Evolutionary conservation across 2,888 invertebrate species (phyloP).

Genomic region (Drosophila anceps): DNA sequence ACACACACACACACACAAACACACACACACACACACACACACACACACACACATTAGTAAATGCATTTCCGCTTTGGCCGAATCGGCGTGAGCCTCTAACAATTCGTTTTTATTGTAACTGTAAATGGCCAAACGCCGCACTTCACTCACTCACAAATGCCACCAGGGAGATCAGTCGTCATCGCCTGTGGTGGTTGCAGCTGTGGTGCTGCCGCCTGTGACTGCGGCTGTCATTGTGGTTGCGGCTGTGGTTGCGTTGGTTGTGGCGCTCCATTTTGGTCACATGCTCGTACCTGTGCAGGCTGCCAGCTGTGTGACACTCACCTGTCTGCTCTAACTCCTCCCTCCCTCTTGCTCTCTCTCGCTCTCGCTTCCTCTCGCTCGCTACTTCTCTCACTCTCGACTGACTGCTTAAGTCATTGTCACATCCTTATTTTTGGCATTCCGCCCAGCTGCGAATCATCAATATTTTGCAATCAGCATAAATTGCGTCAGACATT

Average conservation of each 20-base stretch:
- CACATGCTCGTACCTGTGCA: slow-evolving; percentile 21
- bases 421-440: no score
- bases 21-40: slow-evolving; percentile 5
- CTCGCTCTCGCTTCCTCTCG: neutral
- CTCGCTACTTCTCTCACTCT: no score
- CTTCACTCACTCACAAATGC: slow-evolving; percentile 37
- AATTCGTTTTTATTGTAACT: slow-evolving; percentile 22
- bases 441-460: neutral
- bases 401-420: neutral
- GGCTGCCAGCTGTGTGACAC: slow-evolving; percentile 15
- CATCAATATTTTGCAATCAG: slow-evolving; percentile 13
- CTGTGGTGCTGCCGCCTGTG: slow-evolving; percentile 1
- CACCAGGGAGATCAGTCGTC: slow-evolving; percentile 42
- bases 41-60: neutral
- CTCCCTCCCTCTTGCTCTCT: neutral
- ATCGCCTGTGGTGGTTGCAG: slow-evolving; percentile 3
- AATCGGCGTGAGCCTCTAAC: neutral
- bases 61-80: slow-evolving; percentile 10
- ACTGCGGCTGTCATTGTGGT: slow-evolving; percentile 10
- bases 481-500: slow-evolving; percentile 8
- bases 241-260: slow-evolving; percentile 29
- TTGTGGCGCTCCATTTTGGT: slow-evolving; percentile 35
- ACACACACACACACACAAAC: neutral
- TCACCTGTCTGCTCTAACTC: slow-evolving; percentile 11
- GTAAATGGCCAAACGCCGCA: slow-evolving; percentile 15